A percentile compares a stretch with the other conserved stretches of the same genome.
Conservation (phyloP, 2,888 invertebrate species). For the Tipula vernalis region DNA sequence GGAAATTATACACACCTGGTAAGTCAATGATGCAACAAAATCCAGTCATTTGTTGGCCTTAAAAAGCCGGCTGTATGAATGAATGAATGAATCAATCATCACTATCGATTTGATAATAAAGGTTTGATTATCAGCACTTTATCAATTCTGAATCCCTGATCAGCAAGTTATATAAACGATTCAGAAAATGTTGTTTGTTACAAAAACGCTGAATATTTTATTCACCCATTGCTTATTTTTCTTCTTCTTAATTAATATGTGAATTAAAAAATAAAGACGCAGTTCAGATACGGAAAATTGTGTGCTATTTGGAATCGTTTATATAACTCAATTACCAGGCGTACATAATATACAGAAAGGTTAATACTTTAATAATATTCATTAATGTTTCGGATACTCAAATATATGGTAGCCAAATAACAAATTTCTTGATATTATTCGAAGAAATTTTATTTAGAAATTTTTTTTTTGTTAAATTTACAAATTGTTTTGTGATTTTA, state of each 20-base stretch:
- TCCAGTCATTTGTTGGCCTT: background rate
- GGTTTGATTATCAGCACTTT: background rate
- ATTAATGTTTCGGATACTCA: background rate
- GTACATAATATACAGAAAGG: background rate
- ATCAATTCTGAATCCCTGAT: background rate
- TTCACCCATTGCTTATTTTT: too few relatives aligned
- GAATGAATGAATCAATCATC: background rate
- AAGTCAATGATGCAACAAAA: background rate
- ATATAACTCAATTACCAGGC: background rate
- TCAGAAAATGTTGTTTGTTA: background rate
- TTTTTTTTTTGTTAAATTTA: background rate
- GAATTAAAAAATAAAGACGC: background rate
- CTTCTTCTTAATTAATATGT: too few relatives aligned
- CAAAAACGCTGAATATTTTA: background rate
- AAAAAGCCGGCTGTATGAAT: background rate
- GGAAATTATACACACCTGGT: background rate
- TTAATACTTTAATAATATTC: background rate
- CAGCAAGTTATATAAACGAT: background rate
- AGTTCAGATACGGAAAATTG: background rate
- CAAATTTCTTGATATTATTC: constrained; percentile 4
- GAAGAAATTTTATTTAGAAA: background rate
- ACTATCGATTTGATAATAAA: background rate
- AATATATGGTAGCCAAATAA: background rate
- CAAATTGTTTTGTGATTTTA: background rate
- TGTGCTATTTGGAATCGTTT: background rate